phyloP scores from a whole-genome alignment of 1,140 invertebrate species.

The Drosophila ananassae region DNA sequence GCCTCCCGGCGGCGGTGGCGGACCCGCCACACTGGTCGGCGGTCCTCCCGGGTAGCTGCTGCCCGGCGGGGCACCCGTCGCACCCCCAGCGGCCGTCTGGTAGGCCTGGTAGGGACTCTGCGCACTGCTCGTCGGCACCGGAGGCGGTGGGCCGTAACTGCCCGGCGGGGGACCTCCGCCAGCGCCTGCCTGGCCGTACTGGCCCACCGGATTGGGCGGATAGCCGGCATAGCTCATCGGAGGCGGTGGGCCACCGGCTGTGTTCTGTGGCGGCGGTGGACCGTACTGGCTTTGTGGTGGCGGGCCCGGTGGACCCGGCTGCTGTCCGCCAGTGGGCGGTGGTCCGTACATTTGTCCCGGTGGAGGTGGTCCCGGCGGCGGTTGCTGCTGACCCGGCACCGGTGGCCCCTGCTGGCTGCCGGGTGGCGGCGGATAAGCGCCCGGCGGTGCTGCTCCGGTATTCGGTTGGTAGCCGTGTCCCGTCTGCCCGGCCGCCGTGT shows the following conservation, averaged over 20 bases:
- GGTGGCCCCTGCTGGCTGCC: conserved; percentile 68
- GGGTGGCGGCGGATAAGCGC: conserved; percentile 71
- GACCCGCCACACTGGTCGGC: conserved; percentile 51
- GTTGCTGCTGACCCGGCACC: conserved; percentile 66
- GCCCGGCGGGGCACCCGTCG: conserved; percentile 54
- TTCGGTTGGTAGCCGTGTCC: conserved; percentile 69
- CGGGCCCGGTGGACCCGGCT: conserved; percentile 64
- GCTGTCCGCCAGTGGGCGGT: conserved; percentile 83
- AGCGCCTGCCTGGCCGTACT: conserved; percentile 69
- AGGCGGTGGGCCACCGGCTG: conserved; percentile 64
- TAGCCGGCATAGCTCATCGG: conserved; percentile 78
- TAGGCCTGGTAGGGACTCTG: conserved; percentile 75
- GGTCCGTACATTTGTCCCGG: conserved; percentile 76
- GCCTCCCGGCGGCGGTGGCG: conserved; percentile 63
- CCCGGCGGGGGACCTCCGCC: conserved; percentile 75
- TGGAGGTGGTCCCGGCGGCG: conserved; percentile 69
- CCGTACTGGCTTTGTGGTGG: conserved; percentile 80
- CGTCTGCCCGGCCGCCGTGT: conserved; percentile 44
- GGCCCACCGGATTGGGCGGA: conserved; percentile 68
- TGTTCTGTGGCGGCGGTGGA: conserved; percentile 76
- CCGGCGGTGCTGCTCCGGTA: conserved; percentile 53
- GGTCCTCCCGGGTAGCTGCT: conserved; percentile 61
- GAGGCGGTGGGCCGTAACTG: conserved; percentile 65
- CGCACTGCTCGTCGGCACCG: conserved; percentile 60
- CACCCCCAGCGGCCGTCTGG: conserved; percentile 23